Evolutionary conservation across 2,113 vertebrate species (phyloP).

Genomic region (Progne subis): DNA sequence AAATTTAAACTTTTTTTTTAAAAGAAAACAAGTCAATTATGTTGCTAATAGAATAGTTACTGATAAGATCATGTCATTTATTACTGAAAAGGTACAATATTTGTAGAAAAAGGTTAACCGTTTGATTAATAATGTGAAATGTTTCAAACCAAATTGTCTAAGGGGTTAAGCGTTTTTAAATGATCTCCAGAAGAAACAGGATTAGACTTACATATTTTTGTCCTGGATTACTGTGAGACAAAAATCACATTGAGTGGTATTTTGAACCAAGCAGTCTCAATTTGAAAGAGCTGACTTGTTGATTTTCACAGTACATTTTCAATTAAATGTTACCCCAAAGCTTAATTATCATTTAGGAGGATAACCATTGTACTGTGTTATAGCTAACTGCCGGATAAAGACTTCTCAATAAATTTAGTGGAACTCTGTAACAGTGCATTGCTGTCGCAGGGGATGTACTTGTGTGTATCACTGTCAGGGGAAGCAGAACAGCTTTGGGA

Average conservation of each 20-base stretch:
- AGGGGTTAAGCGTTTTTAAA: not conserved
- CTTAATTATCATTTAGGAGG: conserved; percentile 48
- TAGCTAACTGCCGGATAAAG: conserved; percentile 16
- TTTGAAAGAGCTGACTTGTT: conserved; percentile 49
- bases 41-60: not conserved
- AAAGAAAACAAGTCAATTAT: not conserved
- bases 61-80: not conserved
- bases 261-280: not conserved
- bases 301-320: conserved; percentile 54
- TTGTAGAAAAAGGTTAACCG: not conserved
- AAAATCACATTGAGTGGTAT: not conserved
- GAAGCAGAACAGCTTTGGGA: not conserved
- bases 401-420: not conserved
- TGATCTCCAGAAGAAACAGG: not conserved
- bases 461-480: not conserved
- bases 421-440: not conserved
- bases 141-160: not conserved
- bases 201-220: conserved; percentile 37
- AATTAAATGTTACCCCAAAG: conserved; percentile 62
- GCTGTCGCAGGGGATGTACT: not conserved
- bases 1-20: not conserved
- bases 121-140: not conserved
- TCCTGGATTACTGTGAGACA: conserved; percentile 32
- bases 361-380: conserved; percentile 44
- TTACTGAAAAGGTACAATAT: not conserved